phyloP scores from a whole-genome alignment of 2,113 vertebrate genomes.

The Hippocampus guttulatus region DNA sequence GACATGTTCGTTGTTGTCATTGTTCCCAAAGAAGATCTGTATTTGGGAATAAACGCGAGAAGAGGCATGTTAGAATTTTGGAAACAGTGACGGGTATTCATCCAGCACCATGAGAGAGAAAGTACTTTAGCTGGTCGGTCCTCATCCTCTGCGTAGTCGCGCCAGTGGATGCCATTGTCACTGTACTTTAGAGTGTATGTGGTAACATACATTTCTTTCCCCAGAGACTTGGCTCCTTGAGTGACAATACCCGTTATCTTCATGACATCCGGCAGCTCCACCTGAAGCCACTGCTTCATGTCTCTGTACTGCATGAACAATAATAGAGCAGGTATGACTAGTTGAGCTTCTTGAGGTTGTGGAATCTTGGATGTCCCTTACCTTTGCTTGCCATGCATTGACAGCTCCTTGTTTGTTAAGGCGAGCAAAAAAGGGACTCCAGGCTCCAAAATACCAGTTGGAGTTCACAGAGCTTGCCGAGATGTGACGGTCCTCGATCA shows the following conservation, averaged over 20 bases:
- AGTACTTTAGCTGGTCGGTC: slow-evolving; percentile 74
- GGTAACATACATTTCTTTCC: slow-evolving; percentile 79
- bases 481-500: slow-evolving; percentile 72
- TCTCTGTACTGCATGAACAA: slow-evolving; percentile 70
- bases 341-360: not conserved
- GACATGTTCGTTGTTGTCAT: slow-evolving; percentile 66
- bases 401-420: slow-evolving; percentile 73
- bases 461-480: slow-evolving; percentile 76
- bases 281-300: slow-evolving; percentile 86
- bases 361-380: slow-evolving; percentile 43
- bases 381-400: slow-evolving; percentile 86
- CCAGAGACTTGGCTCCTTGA: slow-evolving; percentile 80
- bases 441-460: slow-evolving; percentile 72
- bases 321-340: not conserved
- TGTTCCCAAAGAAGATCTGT: slow-evolving; percentile 85
- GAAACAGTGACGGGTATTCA: not conserved
- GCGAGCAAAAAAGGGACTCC: slow-evolving; percentile 77
- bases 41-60: slow-evolving; percentile 33
- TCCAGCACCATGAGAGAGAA: not conserved
- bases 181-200: slow-evolving; percentile 80
- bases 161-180: slow-evolving; percentile 78
- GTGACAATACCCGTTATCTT: slow-evolving; percentile 89
- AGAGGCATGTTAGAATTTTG: not conserved
- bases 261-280: slow-evolving; percentile 80
- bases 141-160: slow-evolving; percentile 71